Evolutionary conservation across 2,888 invertebrate genomes (phyloP).

Genomic region (Portevinia maculata): DNA sequence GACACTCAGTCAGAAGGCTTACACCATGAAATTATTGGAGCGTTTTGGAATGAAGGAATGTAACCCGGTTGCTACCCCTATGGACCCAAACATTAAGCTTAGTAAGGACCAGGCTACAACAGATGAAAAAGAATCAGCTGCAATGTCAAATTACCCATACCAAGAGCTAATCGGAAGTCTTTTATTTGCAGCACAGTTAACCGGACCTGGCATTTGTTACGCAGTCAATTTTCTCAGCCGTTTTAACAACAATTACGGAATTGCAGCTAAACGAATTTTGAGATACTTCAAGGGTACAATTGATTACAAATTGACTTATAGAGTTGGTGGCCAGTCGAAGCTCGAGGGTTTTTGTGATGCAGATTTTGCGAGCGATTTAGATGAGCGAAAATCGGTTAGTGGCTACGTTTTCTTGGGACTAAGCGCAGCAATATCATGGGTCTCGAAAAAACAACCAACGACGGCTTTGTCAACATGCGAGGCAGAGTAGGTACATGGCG

Average conservation of each 20-base stretch:
- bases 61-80: not conserved
- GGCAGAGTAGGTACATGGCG: slow-evolving; percentile 25
- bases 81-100: not conserved
- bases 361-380: not conserved
- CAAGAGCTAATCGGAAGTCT: not conserved
- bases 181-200: not conserved
- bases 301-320: not conserved
- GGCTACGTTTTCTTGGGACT: no score
- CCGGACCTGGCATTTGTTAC: not conserved
- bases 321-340: no score
- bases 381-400: not conserved
- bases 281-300: no score
- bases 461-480: no score
- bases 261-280: no score
- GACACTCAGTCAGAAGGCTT: no score
- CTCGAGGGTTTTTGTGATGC: not conserved
- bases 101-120: not conserved
- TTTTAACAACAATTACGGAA: not conserved
- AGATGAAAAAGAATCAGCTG: not conserved
- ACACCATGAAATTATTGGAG: not conserved
- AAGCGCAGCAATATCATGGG: slow-evolving; percentile 24
- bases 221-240: no score
- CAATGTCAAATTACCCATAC: not conserved
- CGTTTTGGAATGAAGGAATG: not conserved
- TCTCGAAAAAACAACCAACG: slow-evolving; percentile 20